Evolutionary conservation across 2,113 vertebrate genomes (phyloP), one percentile per base, ranked within the genome.

Genomic region (Myotis yumanensis): DNA sequence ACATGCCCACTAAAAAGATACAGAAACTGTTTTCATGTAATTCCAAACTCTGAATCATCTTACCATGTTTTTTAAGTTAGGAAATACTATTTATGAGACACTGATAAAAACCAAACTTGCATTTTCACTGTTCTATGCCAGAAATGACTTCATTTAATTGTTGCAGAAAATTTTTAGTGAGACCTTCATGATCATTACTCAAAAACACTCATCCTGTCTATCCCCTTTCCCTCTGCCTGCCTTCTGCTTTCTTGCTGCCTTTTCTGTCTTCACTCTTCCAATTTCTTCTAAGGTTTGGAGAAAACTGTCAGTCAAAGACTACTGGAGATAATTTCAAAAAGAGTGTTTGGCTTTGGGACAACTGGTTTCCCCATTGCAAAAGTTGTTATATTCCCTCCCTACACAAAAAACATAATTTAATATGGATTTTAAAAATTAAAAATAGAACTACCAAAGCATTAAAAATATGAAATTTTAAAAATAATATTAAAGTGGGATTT

Each of bases 351-450:
- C 72, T 91, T 73, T 82, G n/a, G 30, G 32, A 92, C 35, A 85
- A 87, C 46, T 86, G 32, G 22, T 75, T 69, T 92, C 66, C 30
- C 25, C 32, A 43, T 28, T 86, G 7, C 15, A 40, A 91, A 71
- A 94, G 7, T 93, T 95, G 48, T 52, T 93, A n/a, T 8, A 79
- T 46, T 46, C 8, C 48, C 10, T 72, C 20, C 46, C 20, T 14
- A n/a, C 12, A 10, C 48, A 94, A 86, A 86, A 89, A 90, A 69
- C 66, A 23, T 23, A 82, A 93, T 77, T 89, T 90, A 59, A 90
- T 57, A 51, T 84, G 20, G 40, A 85, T 71, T 94, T 94, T 59
- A n/a, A n/a, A 86, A 62, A 35, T 90, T 86, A 71, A 86, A 91
- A 89, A 32, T 66, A 85, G 25, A 95, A 90, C 43, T 84, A 80